Evolutionary conservation across 2,797 vertebrate genomes (phyloP).

Genomic region (Mionectes olivaceus): DNA sequence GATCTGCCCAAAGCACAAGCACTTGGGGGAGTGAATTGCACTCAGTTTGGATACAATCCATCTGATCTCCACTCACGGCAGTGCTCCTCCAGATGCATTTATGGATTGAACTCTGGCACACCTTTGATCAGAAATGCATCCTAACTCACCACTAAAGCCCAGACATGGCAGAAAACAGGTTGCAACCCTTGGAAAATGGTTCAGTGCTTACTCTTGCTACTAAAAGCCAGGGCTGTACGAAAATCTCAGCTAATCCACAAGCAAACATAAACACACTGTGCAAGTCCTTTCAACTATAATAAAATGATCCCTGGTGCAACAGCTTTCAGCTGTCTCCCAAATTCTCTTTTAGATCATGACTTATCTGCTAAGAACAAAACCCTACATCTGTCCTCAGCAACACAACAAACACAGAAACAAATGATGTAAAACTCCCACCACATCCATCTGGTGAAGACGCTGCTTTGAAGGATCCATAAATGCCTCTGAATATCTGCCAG

Average conservation of each 20-base stretch:
- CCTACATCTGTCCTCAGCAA: not conserved
- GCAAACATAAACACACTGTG: not conserved
- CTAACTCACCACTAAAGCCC: not conserved
- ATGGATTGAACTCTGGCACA: not conserved
- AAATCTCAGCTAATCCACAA: not conserved
- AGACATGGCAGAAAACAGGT: not conserved
- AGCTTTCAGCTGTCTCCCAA: not conserved
- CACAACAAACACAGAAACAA: not conserved
- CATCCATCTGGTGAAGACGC: not conserved
- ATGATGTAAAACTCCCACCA: not conserved
- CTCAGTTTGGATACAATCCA: not conserved
- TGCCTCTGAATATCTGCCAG: not conserved
- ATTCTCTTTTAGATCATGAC: not conserved
- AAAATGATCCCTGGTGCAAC: not conserved
- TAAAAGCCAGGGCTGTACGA: not conserved
- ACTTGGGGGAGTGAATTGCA: not conserved
- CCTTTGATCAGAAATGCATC: not conserved
- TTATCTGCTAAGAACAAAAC: not conserved
- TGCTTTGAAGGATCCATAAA: not conserved
- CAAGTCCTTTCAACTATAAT: not conserved
- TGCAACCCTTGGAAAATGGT: not conserved
- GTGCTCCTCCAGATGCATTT: not conserved
- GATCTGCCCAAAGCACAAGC: not conserved
- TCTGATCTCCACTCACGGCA: accelerated
- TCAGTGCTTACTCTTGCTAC: not conserved